Evolutionary conservation across 2,797 vertebrate genomes (phyloP).

Genomic region (Rachycentron canadum): DNA sequence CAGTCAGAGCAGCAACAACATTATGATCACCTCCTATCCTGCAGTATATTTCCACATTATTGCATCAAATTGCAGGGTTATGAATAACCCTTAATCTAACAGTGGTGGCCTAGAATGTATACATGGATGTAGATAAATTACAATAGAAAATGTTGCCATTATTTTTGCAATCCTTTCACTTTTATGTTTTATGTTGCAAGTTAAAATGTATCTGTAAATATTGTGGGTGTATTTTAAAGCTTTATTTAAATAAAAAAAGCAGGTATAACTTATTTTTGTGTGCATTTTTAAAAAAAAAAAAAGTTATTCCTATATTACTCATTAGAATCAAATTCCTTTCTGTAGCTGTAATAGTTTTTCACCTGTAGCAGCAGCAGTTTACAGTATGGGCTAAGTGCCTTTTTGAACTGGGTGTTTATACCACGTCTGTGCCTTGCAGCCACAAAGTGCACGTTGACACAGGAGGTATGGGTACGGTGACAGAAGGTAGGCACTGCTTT

Average conservation of each 20-base stretch:
- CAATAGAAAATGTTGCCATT: conserved; percentile 12
- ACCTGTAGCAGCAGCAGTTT: conserved; percentile 5
- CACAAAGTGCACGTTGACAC: not conserved
- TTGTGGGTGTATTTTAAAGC: conserved; percentile 51
- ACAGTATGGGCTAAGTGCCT: not conserved
- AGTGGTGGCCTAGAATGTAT: not conserved
- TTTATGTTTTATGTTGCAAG: conserved; percentile 31
- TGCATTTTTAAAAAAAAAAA: not conserved
- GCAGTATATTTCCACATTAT: not conserved
- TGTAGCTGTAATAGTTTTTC: not conserved
- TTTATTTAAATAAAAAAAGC: conserved; percentile 69
- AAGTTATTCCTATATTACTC: not conserved
- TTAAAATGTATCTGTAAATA: conserved; percentile 59
- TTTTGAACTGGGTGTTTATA: not conserved
- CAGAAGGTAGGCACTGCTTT: not conserved
- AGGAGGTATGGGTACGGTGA: not conserved
- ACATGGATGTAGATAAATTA: not conserved
- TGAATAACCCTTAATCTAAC: not conserved
- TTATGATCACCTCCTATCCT: not conserved
- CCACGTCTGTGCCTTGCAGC: conserved; percentile 11
- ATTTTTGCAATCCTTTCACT: conserved; percentile 24
- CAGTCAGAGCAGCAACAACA: not conserved
- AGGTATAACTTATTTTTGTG: not conserved
- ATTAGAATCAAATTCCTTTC: not conserved
- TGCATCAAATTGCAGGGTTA: not conserved